Conservation (phyloP, 2,113 vertebrate genomes). For the Tragelaphus imberbis region DNA sequence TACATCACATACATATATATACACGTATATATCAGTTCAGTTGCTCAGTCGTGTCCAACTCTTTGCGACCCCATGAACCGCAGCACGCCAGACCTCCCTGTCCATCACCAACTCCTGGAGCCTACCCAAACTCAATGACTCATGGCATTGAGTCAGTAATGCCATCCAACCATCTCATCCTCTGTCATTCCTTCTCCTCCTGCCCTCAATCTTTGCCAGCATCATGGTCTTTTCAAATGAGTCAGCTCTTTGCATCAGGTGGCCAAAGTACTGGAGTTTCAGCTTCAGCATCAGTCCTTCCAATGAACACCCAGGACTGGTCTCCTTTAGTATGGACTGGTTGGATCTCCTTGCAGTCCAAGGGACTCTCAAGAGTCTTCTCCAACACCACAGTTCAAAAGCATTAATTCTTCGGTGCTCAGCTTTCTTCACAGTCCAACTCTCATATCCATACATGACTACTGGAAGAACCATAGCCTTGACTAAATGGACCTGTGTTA, state of each 20-base stretch:
- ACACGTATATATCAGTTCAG: not conserved
- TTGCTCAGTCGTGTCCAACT: not conserved
- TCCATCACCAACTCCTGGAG: not conserved
- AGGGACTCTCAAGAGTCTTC: not conserved
- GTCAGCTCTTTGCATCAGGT: not conserved
- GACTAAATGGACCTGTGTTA: no score
- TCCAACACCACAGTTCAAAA: not conserved
- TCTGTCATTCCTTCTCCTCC: not conserved
- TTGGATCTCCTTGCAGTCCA: not conserved
- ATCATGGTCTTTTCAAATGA: not conserved
- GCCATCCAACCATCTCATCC: not conserved
- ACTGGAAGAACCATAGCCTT: no score
- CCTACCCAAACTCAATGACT: not conserved
- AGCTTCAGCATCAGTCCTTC: not conserved
- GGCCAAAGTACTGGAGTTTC: not conserved
- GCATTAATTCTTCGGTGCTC: not conserved
- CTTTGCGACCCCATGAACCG: accelerated
- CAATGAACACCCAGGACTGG: not conserved
- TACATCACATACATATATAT: no score
- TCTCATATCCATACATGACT: not conserved
- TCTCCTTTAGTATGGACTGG: not conserved
- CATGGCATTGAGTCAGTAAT: not conserved
- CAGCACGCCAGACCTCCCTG: not conserved
- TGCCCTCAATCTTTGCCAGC: not conserved
- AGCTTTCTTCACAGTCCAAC: not conserved